Evolutionary conservation across 2,113 vertebrate genomes (phyloP), one percentile per base, ranked within the genome.

Genomic region (Elaphurus davidianus): DNA sequence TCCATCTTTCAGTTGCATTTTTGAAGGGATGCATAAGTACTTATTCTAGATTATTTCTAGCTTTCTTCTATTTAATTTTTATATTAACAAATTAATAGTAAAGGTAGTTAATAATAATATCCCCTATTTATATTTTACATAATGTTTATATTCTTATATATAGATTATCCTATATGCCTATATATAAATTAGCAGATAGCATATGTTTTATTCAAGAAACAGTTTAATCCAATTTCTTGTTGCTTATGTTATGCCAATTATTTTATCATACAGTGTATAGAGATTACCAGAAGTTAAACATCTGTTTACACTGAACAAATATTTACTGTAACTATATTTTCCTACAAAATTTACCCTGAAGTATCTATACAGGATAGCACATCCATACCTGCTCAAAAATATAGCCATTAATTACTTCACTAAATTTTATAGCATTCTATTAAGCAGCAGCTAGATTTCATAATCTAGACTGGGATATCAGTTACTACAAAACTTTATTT

Each of bases 281-380:
- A 85, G 33, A 81, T 93, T 94, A 93, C 84, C 85, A 62, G 30
- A 95, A 89, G 52, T 85, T 43, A 23, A 98, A 96, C 92, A 97
- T 89, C 94, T 98, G 81, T 96, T 98, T 98, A 95, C 36, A 96
- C 11, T 97, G 91, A 97, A 84, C 84, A 97, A 87, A 84, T 97
- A 71, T 90, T 98, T 95, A 82, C 19, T 45, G 71, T 87, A 71
- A 91, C 5, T 45, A 12, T 40, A 87, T 98, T 62, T 90, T 97
- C 86, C 91, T 97, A 94, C 59, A 97, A 97, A 98, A 97, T 97
- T 93, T 92, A 25, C n/a, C 28, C 43, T 92, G 78, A 98, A 95
- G 92, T 98, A 93, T 97, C 87, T 97, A 3, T 43, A 94, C 6
- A 92, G 33, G 78, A 92, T 33, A 57, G 1, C 14, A 6, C 50